Evolutionary conservation across 2,888 invertebrate genomes (phyloP).

Genomic region (Oscheius onirici): DNA sequence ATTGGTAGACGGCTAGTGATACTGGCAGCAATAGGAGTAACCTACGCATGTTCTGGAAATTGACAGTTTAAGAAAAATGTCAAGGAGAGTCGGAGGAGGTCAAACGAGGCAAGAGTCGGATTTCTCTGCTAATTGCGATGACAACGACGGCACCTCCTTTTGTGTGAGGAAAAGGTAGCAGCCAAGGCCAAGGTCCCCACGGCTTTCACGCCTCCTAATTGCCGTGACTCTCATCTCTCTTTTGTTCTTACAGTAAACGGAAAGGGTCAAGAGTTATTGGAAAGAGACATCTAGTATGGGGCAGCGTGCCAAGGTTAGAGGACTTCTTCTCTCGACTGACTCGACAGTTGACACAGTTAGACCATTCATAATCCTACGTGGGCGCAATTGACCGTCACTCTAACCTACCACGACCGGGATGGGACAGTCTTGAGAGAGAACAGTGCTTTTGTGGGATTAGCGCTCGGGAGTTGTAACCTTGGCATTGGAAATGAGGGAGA

Average conservation of each 20-base stretch:
- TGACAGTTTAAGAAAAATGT: background rate
- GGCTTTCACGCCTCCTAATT: constrained; percentile 30
- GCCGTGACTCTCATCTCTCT: background rate
- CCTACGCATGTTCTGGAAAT: background rate
- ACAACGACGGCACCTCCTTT: constrained; percentile 29
- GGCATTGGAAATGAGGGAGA: too few relatives aligned
- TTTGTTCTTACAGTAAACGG: constrained; percentile 6
- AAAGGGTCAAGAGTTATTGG: background rate
- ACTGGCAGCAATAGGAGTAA: background rate
- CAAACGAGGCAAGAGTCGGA: constrained; percentile 7
- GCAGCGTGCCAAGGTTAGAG: too few relatives aligned
- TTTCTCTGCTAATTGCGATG: constrained; percentile 24
- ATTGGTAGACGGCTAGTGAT: constrained; percentile 6
- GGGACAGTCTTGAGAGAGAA: too few relatives aligned
- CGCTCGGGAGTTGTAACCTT: too few relatives aligned
- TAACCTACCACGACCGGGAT: too few relatives aligned
- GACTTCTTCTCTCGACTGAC: too few relatives aligned
- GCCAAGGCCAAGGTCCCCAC: constrained; percentile 28
- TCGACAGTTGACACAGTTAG: too few relatives aligned
- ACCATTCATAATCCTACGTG: too few relatives aligned
- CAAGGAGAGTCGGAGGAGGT: background rate
- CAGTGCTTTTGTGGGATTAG: too few relatives aligned
- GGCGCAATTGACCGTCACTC: too few relatives aligned
- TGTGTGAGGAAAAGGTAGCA: constrained; percentile 3
- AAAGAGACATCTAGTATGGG: too few relatives aligned